Base-by-base conservation (phyloP, 2,888 invertebrate species). In the Lathronympha strigana region DNA sequence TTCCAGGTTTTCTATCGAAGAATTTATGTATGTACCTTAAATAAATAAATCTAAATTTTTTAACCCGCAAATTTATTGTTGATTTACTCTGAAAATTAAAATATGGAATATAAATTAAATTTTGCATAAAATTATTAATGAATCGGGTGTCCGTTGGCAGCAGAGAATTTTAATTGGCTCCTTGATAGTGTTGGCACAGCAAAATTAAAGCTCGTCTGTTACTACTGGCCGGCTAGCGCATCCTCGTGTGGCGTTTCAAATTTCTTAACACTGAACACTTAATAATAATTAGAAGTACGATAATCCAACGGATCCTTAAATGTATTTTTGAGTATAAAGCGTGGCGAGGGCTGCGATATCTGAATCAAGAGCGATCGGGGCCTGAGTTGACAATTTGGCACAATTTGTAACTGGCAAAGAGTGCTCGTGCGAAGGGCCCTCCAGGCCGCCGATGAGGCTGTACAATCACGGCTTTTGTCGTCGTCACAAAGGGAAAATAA, bases 331-430 rank as follows among this genome's bases (percentile, higher is more conserved):
- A 58, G 63, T 51, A 45, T 15, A 49, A 70, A 67, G 61, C 69
- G 66, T 62, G 67, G 70, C 71, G 73, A 72, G 72, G 72, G 72
- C 72, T 75, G 77, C 77, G 76, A 76, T 79, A 82, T 83, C 79
- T 76, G 75, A 81, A 66, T 66, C 53, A 66, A 80, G 83, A 79
- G 79, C 78, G 83, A 86, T 84, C 82, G 78, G 72, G 71, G 68
- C 76, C 79, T 73, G 82, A 84, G 78, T 86, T 84, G 84, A 81
- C 86, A 87, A 86, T 87, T 88, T 87, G 84, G 79, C 80, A 83
- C 86, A 86, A 86, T 88, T 86, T 84, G 82, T 84, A 77, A 79
- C 80, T 73, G 76, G 77, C 74, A 68, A 69, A 85, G 86, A 73
- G 82, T 74, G 69, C 84, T 85, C 73, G 71, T 70, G 68, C 68